phyloP scores from a whole-genome alignment of 2,888 invertebrate genomes.

The Allolobophora icterica region DNA sequence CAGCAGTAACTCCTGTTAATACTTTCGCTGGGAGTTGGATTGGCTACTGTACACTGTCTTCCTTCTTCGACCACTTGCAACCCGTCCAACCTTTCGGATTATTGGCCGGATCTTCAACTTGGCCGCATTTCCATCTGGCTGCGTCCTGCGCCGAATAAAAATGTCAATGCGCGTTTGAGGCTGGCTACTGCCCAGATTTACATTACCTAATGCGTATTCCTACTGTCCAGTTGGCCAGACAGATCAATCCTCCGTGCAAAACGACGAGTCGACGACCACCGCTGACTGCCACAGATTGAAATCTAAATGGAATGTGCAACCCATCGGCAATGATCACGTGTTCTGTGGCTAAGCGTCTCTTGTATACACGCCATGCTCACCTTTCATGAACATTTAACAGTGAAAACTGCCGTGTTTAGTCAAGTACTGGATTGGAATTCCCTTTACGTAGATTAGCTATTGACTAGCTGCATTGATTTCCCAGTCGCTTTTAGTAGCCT shows the following conservation, averaged over 20 bases:
- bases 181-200: background rate
- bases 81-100: background rate
- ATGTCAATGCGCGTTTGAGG: background rate
- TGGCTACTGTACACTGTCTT: background rate
- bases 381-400: background rate
- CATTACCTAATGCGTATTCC: too few relatives aligned
- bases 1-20: background rate
- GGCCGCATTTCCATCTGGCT: background rate
- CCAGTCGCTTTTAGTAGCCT: too few relatives aligned
- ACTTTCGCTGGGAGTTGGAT: background rate
- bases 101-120: background rate
- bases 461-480: too few relatives aligned
- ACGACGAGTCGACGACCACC: background rate
- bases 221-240: background rate
- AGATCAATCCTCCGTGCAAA: background rate
- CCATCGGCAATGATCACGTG: too few relatives aligned
- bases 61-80: background rate
- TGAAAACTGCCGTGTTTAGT: too few relatives aligned
- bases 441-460: too few relatives aligned
- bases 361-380: background rate
- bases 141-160: background rate
- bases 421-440: background rate
- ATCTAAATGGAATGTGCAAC: too few relatives aligned
- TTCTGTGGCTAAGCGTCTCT: too few relatives aligned
- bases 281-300: background rate